Evolutionary conservation across 64 coral and sea anemone genomes (phyloP).

Genomic region (Stylophora pistillata): DNA sequence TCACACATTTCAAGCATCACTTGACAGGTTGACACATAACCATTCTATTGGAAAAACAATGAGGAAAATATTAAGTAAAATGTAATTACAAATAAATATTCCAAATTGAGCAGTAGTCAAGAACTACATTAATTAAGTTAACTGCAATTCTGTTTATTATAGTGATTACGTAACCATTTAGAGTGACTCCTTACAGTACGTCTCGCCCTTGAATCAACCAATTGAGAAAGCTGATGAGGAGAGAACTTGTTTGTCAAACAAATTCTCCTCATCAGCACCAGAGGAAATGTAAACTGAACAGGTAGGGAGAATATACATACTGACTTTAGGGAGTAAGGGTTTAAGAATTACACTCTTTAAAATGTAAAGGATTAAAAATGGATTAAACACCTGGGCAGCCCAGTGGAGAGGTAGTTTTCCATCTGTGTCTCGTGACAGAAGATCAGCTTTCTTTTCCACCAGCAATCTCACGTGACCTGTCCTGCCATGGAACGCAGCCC

Average conservation of each 20-base stretch:
- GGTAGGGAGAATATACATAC: neutral
- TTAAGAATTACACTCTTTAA: no score
- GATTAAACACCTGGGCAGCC: conserved; percentile 80
- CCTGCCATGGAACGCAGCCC: conserved; percentile 84
- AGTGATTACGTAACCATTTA: no score
- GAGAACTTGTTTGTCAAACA: no score
- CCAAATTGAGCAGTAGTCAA: no score
- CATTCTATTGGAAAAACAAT: conserved; percentile 53
- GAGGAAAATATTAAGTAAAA: neutral
- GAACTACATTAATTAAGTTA: no score
- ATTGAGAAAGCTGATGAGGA: no score
- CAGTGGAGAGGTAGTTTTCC: conserved; percentile 83
- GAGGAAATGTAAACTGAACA: no score
- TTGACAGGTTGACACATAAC: conserved; percentile 61
- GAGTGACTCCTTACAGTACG: no score
- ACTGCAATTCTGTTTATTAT: no score
- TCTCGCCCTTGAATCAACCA: no score
- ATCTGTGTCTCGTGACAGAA: conserved; percentile 75
- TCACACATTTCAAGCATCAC: conserved; percentile 46
- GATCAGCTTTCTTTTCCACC: conserved; percentile 77
- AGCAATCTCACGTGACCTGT: conserved; percentile 66
- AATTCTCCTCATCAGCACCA: no score
- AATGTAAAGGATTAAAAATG: neutral
- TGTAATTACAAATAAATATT: neutral
- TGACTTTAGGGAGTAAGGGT: no score